Percentiles rank a stretch among this genome's conserved stretches.
These are phyloP conservation scores for Oscheius sp. DNA, from an alignment of 2,888 invertebrate species.

Conservation along the genomic window DNA sequence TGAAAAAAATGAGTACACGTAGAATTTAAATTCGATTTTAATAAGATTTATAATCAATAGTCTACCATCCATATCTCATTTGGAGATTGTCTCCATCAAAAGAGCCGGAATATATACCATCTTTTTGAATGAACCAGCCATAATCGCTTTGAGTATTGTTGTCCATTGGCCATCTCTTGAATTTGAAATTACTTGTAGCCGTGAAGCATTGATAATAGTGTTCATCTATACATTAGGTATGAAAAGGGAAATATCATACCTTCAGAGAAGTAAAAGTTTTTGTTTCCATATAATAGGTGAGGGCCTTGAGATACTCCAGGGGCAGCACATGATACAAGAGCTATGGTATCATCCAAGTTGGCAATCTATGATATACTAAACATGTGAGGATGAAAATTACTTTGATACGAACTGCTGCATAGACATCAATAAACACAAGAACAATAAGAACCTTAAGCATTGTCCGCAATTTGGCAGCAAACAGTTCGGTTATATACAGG, in stretches of 20 bases:
- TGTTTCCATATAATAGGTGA: background rate
- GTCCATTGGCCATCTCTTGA: constrained; percentile 7
- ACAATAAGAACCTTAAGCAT: constrained; percentile 2
- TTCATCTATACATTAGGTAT: background rate
- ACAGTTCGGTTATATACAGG: background rate
- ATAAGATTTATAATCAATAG: background rate
- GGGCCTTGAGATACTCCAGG: background rate
- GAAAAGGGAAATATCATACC: background rate
- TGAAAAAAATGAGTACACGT: background rate
- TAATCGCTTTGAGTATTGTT: background rate
- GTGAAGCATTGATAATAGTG: background rate
- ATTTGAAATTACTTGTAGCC: background rate
- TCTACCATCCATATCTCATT: constrained; percentile 12
- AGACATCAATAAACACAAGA: background rate
- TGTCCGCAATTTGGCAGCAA: background rate
- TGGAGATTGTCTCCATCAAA: constrained; percentile 2
- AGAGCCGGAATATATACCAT: constrained; percentile 1
- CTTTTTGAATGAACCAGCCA: constrained; percentile 11
- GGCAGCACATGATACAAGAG: background rate
- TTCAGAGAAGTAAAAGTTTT: constrained; percentile 3
- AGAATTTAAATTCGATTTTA: too few relatives aligned
- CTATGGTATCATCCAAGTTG: background rate
- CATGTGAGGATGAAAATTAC: background rate
- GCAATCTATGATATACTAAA: background rate
- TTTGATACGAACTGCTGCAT: background rate